Evolutionary conservation across 2,888 invertebrate species (phyloP), one percentile per base, ranked within the genome.

Genomic region (Acheta domesticus): DNA sequence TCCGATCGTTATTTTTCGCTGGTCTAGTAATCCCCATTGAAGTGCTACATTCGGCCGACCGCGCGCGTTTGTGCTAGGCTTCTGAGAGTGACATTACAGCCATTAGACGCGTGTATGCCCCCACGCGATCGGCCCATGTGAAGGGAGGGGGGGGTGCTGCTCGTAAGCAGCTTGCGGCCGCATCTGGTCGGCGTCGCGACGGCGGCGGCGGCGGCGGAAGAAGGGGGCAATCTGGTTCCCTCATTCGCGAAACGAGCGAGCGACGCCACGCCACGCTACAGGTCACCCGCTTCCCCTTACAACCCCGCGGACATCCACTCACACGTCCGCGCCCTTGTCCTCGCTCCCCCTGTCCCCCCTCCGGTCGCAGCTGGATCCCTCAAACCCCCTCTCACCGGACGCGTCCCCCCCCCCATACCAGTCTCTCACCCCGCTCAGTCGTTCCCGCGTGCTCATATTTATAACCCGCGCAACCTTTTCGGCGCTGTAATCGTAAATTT

Each of bases 401-500:
- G 8, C 62, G n/a, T 4, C 62, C 62, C 62, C 62, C 62, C 62
- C 62, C 62, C 62, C 62, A 19, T 62, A 19, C 62, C n/a, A 62
- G 14, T 2, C 62, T 62, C 62, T 62, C n/a, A 62, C 14, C 62
- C 62, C 12, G 19, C 62, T 19, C 16, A 62, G 3, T 14, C 62
- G n/a, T 12, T n/a, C 62, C 62, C 5, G 14, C 62, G 16, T 12
- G n/a, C 62, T 19, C 16, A n/a, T n/a, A 62, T 62, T 62, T 62
- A n/a, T 62, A 62, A 19, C 62, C 8, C 62, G n/a, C 62, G 14
- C 62, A 62, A 62, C 16, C 62, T 62, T 62, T 62, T 62, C 62
- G 62, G n/a, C 14, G n/a, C 62, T 62, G 62, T 62, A 62, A 62
- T 62, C 62, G n/a, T 62, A 62, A 62, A 62, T 62, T 62, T 62